Evolutionary conservation across 2,888 invertebrate genomes (phyloP), one percentile per base, ranked within the genome.

Genomic region (Nesidiocoris tenuis): DNA sequence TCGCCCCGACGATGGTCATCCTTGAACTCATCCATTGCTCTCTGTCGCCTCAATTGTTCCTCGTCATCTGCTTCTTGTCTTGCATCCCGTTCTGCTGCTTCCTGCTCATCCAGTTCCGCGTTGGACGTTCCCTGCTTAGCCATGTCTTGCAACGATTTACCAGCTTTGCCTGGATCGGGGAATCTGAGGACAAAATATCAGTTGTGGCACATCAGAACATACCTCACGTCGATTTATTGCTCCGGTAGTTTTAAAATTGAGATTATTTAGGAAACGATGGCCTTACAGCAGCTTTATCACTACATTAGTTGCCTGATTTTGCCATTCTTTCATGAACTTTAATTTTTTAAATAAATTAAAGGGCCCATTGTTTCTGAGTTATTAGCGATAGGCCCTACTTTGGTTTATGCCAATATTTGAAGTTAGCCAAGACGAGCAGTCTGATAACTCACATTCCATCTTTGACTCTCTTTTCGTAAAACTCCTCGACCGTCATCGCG

Each of bases 401-500:
- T n/a, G n/a, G n/a, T n/a, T n/a, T n/a, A n/a, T n/a, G n/a, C n/a
- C n/a, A n/a, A n/a, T n/a, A n/a, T n/a, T n/a, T n/a, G n/a, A n/a
- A n/a, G n/a, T n/a, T n/a, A n/a, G n/a, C n/a, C n/a, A n/a, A n/a
- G n/a, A n/a, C n/a, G n/a, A n/a, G n/a, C n/a, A n/a, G n/a, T n/a
- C n/a, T n/a, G n/a, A n/a, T n/a, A n/a, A 87, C 88, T 87, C 81
- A 90, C 86, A 90, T 87, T 81, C 94, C 94, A 59, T 92, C 91
- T 74, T 86, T 85, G 0, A 93, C 90, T 78, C 94, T 87, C 82
- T 96, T 89, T 76, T 96, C 93, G 83, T 96, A 98, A 86, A 97
- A 97, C 85, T 99, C 98, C 82, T 96, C 91, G 0, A 99, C 93
- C 0, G 96, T 95, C 87, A 96, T 88, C 0, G 94, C 89, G 1